Base-by-base conservation (phyloP, 2,113 vertebrate species). In the Mystacornis crossleyi region DNA sequence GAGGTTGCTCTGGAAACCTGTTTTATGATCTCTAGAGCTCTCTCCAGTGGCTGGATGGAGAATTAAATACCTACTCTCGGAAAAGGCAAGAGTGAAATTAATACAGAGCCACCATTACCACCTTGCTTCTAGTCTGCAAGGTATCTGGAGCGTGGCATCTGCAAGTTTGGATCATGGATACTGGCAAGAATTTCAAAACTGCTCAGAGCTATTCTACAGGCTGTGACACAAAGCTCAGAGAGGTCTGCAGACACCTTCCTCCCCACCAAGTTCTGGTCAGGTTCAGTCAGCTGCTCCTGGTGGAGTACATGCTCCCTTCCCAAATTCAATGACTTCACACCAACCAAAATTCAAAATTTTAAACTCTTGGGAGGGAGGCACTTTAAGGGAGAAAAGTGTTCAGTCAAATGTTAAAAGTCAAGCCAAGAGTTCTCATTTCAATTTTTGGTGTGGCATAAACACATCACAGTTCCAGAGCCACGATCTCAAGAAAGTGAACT, bases 21-120 rank as follows among this genome's bases (percentile, higher is more conserved):
- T 14, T 93, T 81, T 74, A 79, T 58, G 96, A 33, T 90, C 88
- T 95, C 75, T 55, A 93, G 90, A 95, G 96, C 95, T 96, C 95
- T 89, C 96, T 95, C 92, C 90, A 93, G 96, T 95, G 95, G 92
- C 65, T 74, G 77, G 80, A 90, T 9, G 2, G 26, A 89, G 93
- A 95, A 96, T 61, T 95, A 91, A 88, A 86, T 28, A 74, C 16
- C 26, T 69, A 25, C 26, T 66, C 34, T 54, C 50, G 60, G 18
- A 75, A 67, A 75, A 77, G 17, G 23, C 53, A 29, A n/a, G 19
- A 34, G 8, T 14, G 24, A 74, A 62, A 14, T 24, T 57, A 48
- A 81, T 45, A 26, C 3, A 72, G 21, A 84, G 25, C 7, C 48
- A 84, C 15, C 34, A 65, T 13, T 28, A 40, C 7, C 42, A 33